Evolutionary conservation across 2,888 invertebrate genomes (phyloP).

Genomic region (Caenorhabditis sinica): DNA sequence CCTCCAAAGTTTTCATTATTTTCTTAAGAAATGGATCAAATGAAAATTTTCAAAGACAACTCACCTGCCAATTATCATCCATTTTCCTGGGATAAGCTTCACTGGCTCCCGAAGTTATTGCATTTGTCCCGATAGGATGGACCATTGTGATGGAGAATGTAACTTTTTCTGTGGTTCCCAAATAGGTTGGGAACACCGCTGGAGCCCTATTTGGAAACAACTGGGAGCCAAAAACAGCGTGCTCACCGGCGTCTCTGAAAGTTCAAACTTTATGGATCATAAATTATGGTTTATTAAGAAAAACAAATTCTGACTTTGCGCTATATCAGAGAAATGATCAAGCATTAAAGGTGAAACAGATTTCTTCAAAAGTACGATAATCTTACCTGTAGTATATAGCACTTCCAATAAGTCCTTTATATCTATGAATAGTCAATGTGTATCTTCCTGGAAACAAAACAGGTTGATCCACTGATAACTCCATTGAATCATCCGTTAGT

Average conservation of each 20-base stretch:
- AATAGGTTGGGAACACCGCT: constrained; percentile 66
- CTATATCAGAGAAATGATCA: too few relatives aligned
- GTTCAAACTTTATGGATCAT: too few relatives aligned
- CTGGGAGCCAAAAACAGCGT: constrained; percentile 71
- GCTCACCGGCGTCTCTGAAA: constrained; percentile 73
- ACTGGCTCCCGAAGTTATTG: constrained; percentile 60
- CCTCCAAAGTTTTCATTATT: too few relatives aligned
- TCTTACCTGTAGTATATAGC: constrained; percentile 72
- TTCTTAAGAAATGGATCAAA: not conserved
- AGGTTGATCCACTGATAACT: constrained; percentile 69
- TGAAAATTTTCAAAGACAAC: not conserved
- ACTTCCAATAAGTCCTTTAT: constrained; percentile 72
- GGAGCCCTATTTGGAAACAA: constrained; percentile 68
- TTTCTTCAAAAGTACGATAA: too few relatives aligned
- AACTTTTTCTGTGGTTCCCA: constrained; percentile 56
- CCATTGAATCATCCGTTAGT: constrained; percentile 71
- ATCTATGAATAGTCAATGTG: constrained; percentile 69
- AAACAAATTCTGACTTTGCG: too few relatives aligned
- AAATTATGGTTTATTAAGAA: not conserved
- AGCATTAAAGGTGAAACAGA: too few relatives aligned
- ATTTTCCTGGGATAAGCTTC: constrained; percentile 52
- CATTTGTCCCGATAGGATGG: constrained; percentile 69
- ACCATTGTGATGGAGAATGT: constrained; percentile 70
- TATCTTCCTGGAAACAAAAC: constrained; percentile 72
- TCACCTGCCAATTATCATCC: constrained; percentile 73